Evolutionary conservation across 2,113 vertebrate species (phyloP), one percentile per base, ranked within the genome.

Genomic region (Mirounga angustirostris): DNA sequence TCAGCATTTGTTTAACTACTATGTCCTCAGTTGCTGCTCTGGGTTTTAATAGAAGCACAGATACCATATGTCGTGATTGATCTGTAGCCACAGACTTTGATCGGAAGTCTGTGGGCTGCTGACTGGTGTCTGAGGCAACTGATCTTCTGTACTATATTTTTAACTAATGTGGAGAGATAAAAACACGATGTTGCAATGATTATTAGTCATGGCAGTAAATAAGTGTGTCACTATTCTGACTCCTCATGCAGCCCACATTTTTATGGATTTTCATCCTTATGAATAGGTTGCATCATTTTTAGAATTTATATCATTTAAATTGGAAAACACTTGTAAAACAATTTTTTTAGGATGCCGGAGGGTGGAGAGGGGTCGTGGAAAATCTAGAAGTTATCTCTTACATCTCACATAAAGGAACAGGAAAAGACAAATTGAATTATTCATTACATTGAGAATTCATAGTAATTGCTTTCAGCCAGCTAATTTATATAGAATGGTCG

Each of bases 81-180:
- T 89, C 89, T 95, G 36, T 18, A 91, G 78, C 63, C 81, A 95
- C 69, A 89, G 36, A 89, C 36, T 74, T 97, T 91, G 73, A 91
- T 97, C 15, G 50, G 89, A 95, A 94, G 93, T 92, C 54, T 22
- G 90, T 93, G 90, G 94, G 97, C 83, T 96, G 92, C 82, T 65
- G 82, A 89, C 71, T 65, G 87, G 90, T 97, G 65, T 95, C 87
- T 97, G 73, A 96, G 87, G 86, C 54, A 82, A 94, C 86, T 36
- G 65, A 94, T 98, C 71, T 84, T 97, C 90, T 92, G 73, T 43
- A 63, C 24, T 89, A n/a, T 96, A 89, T 96, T 97, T 98, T 95
- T 95, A 95, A 97, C 86, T 95, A 78, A 89, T 15, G 52, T 11
- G 2, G 50, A 91, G 58, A 85, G 89, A 97, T 65, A 85, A 94